Base-by-base conservation (phyloP, 1,140 invertebrate genomes). In the Liolophura sinensis region DNA sequence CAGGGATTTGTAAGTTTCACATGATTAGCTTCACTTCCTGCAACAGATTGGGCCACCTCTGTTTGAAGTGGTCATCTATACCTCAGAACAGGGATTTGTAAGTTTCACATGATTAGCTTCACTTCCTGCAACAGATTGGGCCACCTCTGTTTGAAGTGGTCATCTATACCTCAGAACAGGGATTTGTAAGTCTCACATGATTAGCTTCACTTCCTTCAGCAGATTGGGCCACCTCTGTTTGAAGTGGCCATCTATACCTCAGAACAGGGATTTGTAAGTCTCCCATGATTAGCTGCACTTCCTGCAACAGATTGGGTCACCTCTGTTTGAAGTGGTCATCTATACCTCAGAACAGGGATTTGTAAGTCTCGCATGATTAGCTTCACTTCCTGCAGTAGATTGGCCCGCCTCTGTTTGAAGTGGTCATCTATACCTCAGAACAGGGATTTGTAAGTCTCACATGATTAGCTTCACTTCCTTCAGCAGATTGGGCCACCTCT, bases 31-130 rank as follows among this genome's bases (percentile, higher is more conserved):
- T 9, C 31, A 94, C 73, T 98, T 99, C 81, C 85, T 99, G 22
- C 91, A 96, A 76, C 90, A 94, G 76, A 88, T 97, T 55, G 92
- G 91, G 25, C 91, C 92, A 57, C 93, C 95, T 25, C 85, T 93
- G 63, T 99, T 96, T 87, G 98, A 99, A 89, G 90, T 98, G 70
- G 96, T 99, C 16, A 90, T 99, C 47, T 99, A 95, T 81, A 99
- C 98, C 0, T 91, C 93, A 58, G 97, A 99, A 80, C 90, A 91
- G 77, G 92, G 92, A 69, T 88, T 91, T 87, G 90, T 90, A 85
- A 86, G 85, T 79, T 71, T 40, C n/a, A n/a, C n/a, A n/a, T n/a
- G n/a, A n/a, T n/a, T n/a, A n/a, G n/a, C n/a, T n/a, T n/a, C n/a
- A n/a, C n/a, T n/a, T n/a, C n/a, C n/a, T n/a, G n/a, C n/a, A n/a